Evolutionary conservation across 1,140 invertebrate species (phyloP), one percentile per base, ranked within the genome.

Genomic region (Contarinia nasturtii): DNA sequence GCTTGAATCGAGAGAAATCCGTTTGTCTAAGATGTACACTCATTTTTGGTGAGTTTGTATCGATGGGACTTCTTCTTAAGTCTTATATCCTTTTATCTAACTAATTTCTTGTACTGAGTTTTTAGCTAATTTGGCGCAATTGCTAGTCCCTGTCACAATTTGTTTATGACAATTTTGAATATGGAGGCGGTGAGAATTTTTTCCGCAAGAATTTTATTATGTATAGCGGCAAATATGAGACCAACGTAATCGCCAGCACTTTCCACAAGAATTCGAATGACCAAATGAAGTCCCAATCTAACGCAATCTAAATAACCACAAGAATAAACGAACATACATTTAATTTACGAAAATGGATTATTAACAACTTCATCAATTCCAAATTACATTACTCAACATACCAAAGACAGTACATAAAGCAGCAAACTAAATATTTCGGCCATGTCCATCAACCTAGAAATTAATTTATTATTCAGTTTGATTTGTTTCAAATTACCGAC

Each of bases 221-320:
- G 65, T 97, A 98, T 7, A 99, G 71, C 5, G 96, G 96, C 54
- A 97, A 72, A 67, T 93, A 98, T 45, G 90, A 94, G 43, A 98
- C 78, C 22, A 93, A 62, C 1, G 95, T 99, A 52, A 99, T 95
- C 1, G 86, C 76, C 21, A 84, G 68, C 21, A 96, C 92, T 70
- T 98, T 98, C 89, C 92, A 97, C 43, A 95, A 72, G 65, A 97
- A 99, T 58, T 85, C 82, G 58, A 75, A 78, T 0, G 93, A 93
- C 65, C 81, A 77, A 49, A 99, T 89, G 61, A 98, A 99, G 55
- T 88, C 81, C 18, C 82, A 77, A 76, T 99, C n/a, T n/a, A n/a
- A n/a, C n/a, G n/a, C n/a, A n/a, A n/a, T n/a, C 92, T 95, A 68
- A 46, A 76, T 73, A 55, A 55, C 53, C 54, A 54, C 53, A 51